A percentile compares a stretch with the other conserved stretches of the same genome.
Conservation (phyloP, 2,888 invertebrate species). For the Rhagium mordax region DNA sequence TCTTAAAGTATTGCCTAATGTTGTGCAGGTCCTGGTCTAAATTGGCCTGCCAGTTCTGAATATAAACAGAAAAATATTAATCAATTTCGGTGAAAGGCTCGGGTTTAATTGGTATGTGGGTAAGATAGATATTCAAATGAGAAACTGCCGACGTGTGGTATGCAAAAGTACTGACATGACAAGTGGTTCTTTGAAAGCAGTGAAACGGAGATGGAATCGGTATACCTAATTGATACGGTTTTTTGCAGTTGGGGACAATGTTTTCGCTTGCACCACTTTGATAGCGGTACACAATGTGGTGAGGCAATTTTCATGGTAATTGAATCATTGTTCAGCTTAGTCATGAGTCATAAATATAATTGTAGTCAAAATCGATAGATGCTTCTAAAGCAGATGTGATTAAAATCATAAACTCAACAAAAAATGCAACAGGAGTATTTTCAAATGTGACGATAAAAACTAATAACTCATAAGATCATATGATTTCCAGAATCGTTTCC, state of each 20-base stretch:
- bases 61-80: conserved; percentile 8
- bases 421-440: too few species aligned
- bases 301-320: not conserved
- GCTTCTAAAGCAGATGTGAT: too few species aligned
- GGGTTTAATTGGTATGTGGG: not conserved
- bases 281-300: not conserved
- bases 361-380: not conserved
- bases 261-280: not conserved
- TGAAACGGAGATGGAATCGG: not conserved
- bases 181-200: not conserved
- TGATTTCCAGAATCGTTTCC: too few species aligned
- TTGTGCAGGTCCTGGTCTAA: conserved; percentile 27
- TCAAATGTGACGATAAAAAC: too few species aligned
- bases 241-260: not conserved
- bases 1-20: conserved; percentile 10
- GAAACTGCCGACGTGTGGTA: not conserved
- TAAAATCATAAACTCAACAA: too few species aligned
- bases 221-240: not conserved
- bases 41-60: conserved; percentile 12
- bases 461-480: too few species aligned
- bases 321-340: not conserved
- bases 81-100: conserved; percentile 26
- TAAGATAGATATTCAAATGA: not conserved
- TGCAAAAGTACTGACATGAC: not conserved
- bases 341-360: too few species aligned